A percentile compares a stretch with the other conserved stretches of the same genome.
phyloP scores from a whole-genome alignment of 1,140 invertebrate genomes.

The Bombus pyrosoma region DNA sequence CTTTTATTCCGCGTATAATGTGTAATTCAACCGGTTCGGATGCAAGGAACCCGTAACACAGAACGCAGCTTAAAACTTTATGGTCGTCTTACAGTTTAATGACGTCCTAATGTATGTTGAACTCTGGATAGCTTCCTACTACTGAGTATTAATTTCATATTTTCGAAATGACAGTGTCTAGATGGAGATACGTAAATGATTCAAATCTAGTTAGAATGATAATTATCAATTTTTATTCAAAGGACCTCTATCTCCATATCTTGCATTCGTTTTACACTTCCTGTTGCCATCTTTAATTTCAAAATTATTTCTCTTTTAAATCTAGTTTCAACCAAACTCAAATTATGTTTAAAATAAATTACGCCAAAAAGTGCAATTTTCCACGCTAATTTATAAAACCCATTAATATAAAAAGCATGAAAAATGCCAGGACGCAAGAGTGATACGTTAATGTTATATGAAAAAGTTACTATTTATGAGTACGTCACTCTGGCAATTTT shows the following conservation, averaged over 20 bases:
- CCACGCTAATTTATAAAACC: background rate
- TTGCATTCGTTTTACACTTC: background rate
- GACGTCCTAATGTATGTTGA: background rate
- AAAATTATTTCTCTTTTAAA: background rate
- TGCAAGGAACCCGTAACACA: background rate
- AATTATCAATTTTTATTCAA: too few relatives aligned
- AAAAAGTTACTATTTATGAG: background rate
- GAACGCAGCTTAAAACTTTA: background rate
- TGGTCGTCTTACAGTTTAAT: background rate
- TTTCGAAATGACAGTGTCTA: too few relatives aligned
- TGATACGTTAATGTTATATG: background rate
- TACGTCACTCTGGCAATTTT: background rate
- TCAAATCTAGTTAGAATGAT: too few relatives aligned
- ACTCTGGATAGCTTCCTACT: background rate
- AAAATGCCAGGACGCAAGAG: background rate
- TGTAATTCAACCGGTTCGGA: conserved; percentile 16
- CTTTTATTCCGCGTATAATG: conserved; percentile 8
- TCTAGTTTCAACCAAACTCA: background rate
- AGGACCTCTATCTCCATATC: background rate
- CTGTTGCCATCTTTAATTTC: background rate
- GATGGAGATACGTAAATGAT: too few relatives aligned
- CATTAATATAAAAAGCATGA: background rate
- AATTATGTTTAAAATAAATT: background rate
- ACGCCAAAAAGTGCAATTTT: background rate
- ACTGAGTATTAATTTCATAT: background rate